Conservation (phyloP, 53 echinoderm and acorn worm genomes). For the Patiria pectinifera region DNA sequence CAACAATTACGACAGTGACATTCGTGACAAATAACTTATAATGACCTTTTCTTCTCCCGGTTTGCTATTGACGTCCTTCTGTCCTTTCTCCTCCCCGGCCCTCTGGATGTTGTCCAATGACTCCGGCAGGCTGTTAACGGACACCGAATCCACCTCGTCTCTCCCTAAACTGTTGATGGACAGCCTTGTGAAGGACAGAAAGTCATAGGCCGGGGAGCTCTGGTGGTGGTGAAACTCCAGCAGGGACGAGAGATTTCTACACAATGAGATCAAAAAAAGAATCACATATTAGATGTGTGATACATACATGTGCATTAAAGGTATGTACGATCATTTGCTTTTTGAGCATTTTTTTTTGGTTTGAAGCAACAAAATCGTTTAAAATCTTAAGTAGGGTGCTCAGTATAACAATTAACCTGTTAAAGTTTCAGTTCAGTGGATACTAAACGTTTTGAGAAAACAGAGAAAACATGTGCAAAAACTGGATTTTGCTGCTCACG, state of each 20-base stretch:
- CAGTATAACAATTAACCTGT: too few relatives aligned
- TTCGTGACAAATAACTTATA: not conserved
- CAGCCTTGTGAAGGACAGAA: not conserved
- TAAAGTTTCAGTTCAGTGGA: too few relatives aligned
- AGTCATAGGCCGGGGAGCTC: constrained; percentile 1
- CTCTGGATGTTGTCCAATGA: constrained; percentile 43
- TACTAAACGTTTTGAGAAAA: too few relatives aligned
- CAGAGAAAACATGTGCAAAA: too few relatives aligned
- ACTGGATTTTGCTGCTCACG: too few relatives aligned
- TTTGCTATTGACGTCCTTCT: constrained; percentile 41
- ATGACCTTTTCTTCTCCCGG: constrained; percentile 50
- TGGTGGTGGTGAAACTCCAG: constrained; percentile 76
- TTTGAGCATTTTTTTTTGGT: too few relatives aligned
- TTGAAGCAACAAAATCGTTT: too few relatives aligned
- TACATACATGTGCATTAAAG: too few relatives aligned
- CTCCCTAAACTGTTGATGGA: constrained; percentile 17
- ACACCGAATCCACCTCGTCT: constrained; percentile 27
- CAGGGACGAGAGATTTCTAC: constrained; percentile 73
- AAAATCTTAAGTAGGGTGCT: too few relatives aligned
- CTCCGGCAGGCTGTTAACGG: constrained; percentile 23
- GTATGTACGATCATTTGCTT: too few relatives aligned
- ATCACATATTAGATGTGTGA: too few relatives aligned
- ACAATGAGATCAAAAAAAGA: not conserved
- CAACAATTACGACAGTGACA: not conserved
- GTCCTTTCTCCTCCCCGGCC: constrained; percentile 54